phyloP scores from a whole-genome alignment of 2,888 invertebrate species.

The Frankliniella fusca region DNA sequence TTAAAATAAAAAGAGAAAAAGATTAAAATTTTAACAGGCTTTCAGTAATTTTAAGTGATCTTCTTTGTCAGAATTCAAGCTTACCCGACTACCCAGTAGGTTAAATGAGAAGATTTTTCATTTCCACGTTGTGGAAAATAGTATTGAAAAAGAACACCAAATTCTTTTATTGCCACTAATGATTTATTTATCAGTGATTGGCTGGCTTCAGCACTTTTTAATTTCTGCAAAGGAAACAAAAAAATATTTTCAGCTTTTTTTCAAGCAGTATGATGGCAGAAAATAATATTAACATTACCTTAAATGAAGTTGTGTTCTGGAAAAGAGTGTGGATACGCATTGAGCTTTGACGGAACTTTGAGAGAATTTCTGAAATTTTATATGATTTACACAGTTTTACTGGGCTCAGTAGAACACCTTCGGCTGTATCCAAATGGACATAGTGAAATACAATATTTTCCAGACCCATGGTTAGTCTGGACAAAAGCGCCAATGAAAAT shows the following conservation, averaged over 20 bases:
- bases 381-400: conserved; percentile 39
- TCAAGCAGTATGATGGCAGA: conserved; percentile 16
- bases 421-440: conserved; percentile 65
- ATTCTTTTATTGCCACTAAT: conserved; percentile 75
- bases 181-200: conserved; percentile 63
- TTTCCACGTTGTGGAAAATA: conserved; percentile 42
- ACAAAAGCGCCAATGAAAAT: conserved; percentile 35
- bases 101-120: conserved; percentile 44
- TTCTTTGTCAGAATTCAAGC: conserved; percentile 37
- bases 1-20: conserved; percentile 43
- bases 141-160: conserved; percentile 72
- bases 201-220: conserved; percentile 52
- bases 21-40: background rate
- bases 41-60: background rate
- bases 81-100: conserved; percentile 79
- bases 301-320: conserved; percentile 61
- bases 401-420: conserved; percentile 64
- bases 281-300: conserved; percentile 46
- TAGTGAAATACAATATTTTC: conserved; percentile 73
- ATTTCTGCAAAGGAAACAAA: conserved; percentile 51
- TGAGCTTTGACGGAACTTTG: conserved; percentile 66
- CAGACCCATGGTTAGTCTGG: conserved; percentile 62
- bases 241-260: conserved; percentile 26
- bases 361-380: conserved; percentile 54
- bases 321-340: conserved; percentile 68